Percentiles rank a stretch among this genome's conserved stretches.
These are phyloP conservation scores for Amphipyra tragopoginis DNA, from an alignment of 2,888 invertebrate species.

Conservation along the genomic window DNA sequence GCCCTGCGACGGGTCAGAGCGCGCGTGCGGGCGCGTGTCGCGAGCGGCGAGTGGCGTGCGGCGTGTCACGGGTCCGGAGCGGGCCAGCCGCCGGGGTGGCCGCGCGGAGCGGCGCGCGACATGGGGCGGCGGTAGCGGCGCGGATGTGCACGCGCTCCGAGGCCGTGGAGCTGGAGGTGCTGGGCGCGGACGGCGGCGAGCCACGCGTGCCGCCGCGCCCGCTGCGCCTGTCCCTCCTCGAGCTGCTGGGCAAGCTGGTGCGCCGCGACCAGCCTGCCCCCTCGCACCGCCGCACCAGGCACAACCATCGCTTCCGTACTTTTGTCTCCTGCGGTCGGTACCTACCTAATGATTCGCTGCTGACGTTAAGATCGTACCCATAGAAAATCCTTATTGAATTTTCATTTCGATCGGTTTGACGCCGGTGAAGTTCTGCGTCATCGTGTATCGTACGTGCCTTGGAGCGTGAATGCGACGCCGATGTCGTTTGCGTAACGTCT, in stretches of 20 bases:
- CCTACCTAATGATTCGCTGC: slow-evolving; percentile 65
- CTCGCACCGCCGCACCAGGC: slow-evolving; percentile 82
- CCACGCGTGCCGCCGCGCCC: slow-evolving; percentile 93
- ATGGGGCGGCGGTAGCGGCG: slow-evolving; percentile 93
- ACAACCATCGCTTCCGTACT: slow-evolving; percentile 90
- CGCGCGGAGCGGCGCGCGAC: slow-evolving; percentile 89
- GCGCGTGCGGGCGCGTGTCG: slow-evolving; percentile 72
- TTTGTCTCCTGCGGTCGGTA: slow-evolving; percentile 88
- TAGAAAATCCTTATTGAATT: slow-evolving; percentile 55
- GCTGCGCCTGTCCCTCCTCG: slow-evolving; percentile 92
- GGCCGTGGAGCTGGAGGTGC: slow-evolving; percentile 94
- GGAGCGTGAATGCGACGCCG: slow-evolving; percentile 47
- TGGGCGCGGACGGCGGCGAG: slow-evolving; percentile 94
- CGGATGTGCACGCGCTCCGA: slow-evolving; percentile 95
- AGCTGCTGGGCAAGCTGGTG: slow-evolving; percentile 91
- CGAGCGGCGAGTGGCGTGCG: slow-evolving; percentile 69
- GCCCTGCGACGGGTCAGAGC: slow-evolving; percentile 76
- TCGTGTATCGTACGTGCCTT: slow-evolving; percentile 49
- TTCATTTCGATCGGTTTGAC: slow-evolving; percentile 41
- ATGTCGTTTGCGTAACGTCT: slow-evolving; percentile 58
- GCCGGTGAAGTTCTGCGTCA: slow-evolving; percentile 59
- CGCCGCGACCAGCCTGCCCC: slow-evolving; percentile 86
- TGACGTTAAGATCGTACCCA: slow-evolving; percentile 31
- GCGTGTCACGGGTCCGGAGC: slow-evolving; percentile 63
- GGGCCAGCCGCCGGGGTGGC: slow-evolving; percentile 73